These are phyloP conservation scores for Protosalanx chinensis DNA, from an alignment of 2,797 vertebrate species.

Conservation along the genomic window DNA sequence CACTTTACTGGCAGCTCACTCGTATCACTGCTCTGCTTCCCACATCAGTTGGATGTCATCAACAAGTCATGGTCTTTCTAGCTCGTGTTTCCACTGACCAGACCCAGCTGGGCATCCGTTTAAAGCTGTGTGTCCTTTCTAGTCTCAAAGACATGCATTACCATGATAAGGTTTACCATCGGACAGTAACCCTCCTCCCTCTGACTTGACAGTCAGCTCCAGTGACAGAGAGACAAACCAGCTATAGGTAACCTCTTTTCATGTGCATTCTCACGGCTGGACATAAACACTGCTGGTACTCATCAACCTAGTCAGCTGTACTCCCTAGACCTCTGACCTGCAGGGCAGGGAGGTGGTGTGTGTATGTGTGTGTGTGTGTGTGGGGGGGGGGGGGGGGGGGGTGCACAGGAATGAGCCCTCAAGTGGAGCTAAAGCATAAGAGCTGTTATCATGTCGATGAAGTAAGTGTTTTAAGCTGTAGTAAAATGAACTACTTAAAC, in stretches of 20 bases:
- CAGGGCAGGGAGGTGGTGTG: no score
- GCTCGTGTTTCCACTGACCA: slow-evolving; percentile 39
- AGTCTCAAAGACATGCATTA: slow-evolving; percentile 45
- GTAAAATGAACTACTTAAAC: not conserved
- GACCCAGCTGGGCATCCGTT: slow-evolving; percentile 47
- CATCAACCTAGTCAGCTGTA: not conserved
- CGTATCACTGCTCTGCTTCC: slow-evolving; percentile 2
- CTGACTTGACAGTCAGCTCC: slow-evolving; percentile 19
- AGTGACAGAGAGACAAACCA: slow-evolving; percentile 23
- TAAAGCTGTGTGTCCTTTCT: slow-evolving; percentile 41
- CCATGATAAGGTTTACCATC: slow-evolving; percentile 47
- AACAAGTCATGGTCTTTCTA: not conserved
- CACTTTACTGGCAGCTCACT: not conserved
- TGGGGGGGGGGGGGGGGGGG: no score
- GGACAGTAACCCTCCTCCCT: slow-evolving; percentile 16
- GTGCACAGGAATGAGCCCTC: slow-evolving; percentile 17
- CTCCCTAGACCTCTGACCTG: slow-evolving; percentile 24
- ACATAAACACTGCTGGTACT: slow-evolving; percentile 14
- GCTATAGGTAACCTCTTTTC: slow-evolving; percentile 31
- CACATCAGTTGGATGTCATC: not conserved
- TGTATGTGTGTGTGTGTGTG: no score
- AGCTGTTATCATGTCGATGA: not conserved
- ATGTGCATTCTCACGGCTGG: slow-evolving; percentile 16
- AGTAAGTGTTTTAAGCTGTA: not conserved
- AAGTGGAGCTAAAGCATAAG: slow-evolving; percentile 22